Base-by-base conservation (phyloP, 2,113 vertebrate genomes). In the Apistogramma diplotaenia region DNA sequence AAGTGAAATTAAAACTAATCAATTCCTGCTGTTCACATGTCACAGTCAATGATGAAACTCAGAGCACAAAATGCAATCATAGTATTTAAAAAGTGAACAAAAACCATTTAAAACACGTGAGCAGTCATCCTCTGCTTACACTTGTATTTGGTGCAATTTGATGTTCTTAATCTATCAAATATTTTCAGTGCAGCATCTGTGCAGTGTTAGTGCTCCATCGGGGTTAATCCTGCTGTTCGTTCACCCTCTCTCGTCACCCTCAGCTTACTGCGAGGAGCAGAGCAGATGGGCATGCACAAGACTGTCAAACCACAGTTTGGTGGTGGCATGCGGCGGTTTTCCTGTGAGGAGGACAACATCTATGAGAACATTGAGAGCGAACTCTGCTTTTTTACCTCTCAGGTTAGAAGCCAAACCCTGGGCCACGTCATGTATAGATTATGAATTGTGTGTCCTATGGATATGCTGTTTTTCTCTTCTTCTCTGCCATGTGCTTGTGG, bases 291-390 rank as follows among this genome's bases (percentile, higher is more conserved):
- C 23, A 94, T 99, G 87, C 93, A 96, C 73, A 99, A 99, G 86
- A 91, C 95, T 0, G 96, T 99, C 86, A 99, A 99, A 88, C 94
- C 96, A 0, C 97, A 99, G 81, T 99, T 97, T 1, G 98, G 98
- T 0, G 97, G 97, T 0, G 98, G 98, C 3, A 97, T 95, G 74
- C 92, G 96, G 7, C 93, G 95, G 83, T 99, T 99, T 89, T 97
- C 96, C 46, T 99, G 97, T 2, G 98, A 99, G 61, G 98, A 99
- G 89, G 97, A 98, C 89, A 98, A 98, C 91, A 99, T 99, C 95
- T 99, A 99, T 2, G 96, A 98, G 91, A 98, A 98, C 87, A 97
- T 99, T 11, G 97, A 99, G 89, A 98, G 96, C 3, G 97, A 99
- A 91, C 94, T 98, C 35, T 96, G 95, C 90, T 99, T 99, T 92